A percentile compares a stretch with the other conserved stretches of the same genome.
Evolutionary conservation across 2,888 invertebrate species (phyloP).

Genomic region (Perdita meconis): DNA sequence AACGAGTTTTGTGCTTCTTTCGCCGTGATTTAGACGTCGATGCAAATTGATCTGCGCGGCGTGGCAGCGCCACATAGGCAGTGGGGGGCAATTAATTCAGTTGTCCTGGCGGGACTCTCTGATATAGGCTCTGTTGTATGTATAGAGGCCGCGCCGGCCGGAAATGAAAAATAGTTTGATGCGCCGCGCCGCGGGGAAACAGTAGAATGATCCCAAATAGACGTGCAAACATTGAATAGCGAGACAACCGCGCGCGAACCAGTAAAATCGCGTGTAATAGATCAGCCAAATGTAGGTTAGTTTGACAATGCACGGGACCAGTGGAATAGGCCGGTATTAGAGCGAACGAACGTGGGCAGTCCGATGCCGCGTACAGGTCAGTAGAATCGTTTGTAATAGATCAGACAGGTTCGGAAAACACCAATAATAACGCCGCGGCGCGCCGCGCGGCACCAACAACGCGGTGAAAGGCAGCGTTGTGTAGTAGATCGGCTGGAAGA

Average conservation of each 20-base stretch:
- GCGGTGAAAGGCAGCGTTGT: too few species aligned
- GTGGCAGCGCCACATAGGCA: neutral
- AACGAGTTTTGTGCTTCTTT: conserved; percentile 30
- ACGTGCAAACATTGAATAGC: neutral
- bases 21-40: conserved; percentile 35
- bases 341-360: neutral
- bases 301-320: neutral
- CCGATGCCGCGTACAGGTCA: neutral
- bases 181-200: neutral
- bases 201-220: neutral
- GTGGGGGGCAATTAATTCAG: neutral
- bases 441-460: too few species aligned
- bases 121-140: neutral
- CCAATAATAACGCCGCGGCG: too few species aligned
- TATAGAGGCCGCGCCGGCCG: too few species aligned
- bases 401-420: too few species aligned
- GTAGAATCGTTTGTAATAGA: neutral
- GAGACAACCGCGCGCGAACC: neutral
- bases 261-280: neutral
- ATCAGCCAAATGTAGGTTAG: conserved; percentile 3
- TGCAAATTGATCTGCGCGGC: conserved; percentile 24
- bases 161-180: neutral
- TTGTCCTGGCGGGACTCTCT: neutral
- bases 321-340: neutral
- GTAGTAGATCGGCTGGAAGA: too few species aligned